These are phyloP conservation scores for Nephila pilipes DNA, from an alignment of 1,140 invertebrate species.

Conservation along the genomic window DNA sequence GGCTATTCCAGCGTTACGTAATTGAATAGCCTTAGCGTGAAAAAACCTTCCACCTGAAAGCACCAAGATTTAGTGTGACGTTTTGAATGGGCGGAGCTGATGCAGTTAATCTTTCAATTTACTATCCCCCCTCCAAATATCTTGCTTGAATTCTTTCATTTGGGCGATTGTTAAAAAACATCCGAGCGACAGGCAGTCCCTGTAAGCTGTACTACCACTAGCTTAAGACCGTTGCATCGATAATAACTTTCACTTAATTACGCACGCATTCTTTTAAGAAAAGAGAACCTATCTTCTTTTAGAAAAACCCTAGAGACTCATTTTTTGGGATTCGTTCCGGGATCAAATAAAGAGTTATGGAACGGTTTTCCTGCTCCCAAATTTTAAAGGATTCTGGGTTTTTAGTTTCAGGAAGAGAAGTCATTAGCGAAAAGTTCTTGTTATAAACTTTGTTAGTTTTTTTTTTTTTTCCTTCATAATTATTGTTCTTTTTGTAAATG, in stretches of 20 bases:
- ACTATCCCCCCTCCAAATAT: slow-evolving; percentile 9
- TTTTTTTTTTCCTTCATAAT: not conserved
- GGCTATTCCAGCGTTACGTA: slow-evolving; percentile 8
- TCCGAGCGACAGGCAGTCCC: not conserved
- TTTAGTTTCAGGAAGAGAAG: slow-evolving; percentile 2
- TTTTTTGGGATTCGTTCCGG: not conserved
- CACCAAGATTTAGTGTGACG: not conserved
- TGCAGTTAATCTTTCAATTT: slow-evolving; percentile 42
- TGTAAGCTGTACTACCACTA: not conserved
- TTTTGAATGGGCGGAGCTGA: slow-evolving; percentile 2
- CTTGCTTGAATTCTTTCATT: slow-evolving; percentile 29
- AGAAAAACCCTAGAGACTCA: slow-evolving; percentile 13
- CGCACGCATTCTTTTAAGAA: slow-evolving; percentile 10
- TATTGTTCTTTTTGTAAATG: slow-evolving; percentile 4
- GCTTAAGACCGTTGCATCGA: slow-evolving; percentile 18
- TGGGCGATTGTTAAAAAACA: slow-evolving; percentile 15
- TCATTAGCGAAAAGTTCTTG: not conserved
- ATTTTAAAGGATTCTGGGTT: not conserved
- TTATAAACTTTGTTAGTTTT: not conserved
- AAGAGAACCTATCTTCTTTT: not conserved
- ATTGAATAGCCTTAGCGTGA: slow-evolving; percentile 24
- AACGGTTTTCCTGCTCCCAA: not conserved
- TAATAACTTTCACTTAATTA: slow-evolving; percentile 36
- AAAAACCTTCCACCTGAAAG: slow-evolving; percentile 29
- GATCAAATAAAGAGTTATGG: slow-evolving; percentile 33